Conservation (phyloP, 2,797 vertebrate species). For the Sciurus vulgaris region DNA sequence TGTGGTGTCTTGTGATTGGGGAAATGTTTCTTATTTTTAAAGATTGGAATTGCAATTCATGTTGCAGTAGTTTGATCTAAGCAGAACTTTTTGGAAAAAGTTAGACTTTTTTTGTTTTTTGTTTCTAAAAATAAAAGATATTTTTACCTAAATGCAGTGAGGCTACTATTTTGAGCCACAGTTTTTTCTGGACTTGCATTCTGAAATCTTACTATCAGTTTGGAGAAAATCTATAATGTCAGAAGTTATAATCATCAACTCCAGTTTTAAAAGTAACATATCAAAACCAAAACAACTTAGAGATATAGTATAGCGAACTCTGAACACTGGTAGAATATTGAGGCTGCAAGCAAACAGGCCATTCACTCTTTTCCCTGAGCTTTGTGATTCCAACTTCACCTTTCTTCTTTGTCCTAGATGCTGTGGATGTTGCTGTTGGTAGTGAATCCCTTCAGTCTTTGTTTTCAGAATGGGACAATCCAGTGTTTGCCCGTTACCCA, state of each 20-base stretch:
- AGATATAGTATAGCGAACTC: neutral
- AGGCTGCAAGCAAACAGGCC: neutral
- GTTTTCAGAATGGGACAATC: constrained; percentile 96
- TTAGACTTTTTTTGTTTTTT: constrained; percentile 42
- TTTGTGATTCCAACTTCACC: neutral
- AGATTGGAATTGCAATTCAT: constrained; percentile 33
- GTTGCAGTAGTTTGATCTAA: constrained; percentile 62
- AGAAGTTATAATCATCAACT: constrained; percentile 19
- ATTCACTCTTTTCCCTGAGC: neutral
- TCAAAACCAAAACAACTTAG: constrained; percentile 36
- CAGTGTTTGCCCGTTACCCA: constrained; percentile 94
- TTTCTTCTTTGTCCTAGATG: constrained; percentile 78
- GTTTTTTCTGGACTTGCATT: constrained; percentile 57
- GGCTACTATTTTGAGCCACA: constrained; percentile 44
- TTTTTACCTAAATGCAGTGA: constrained; percentile 55
- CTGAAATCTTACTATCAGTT: constrained; percentile 51
- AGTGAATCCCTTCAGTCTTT: constrained; percentile 89
- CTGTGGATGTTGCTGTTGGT: constrained; percentile 69
- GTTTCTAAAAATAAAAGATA: constrained; percentile 4
- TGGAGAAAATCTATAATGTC: constrained; percentile 36
- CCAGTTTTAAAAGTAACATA: constrained; percentile 59
- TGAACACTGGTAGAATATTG: neutral
- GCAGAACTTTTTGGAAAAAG: constrained; percentile 50
- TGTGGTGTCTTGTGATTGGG: constrained; percentile 82
- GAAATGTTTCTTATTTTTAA: constrained; percentile 77